Conservation (phyloP, 2,797 vertebrate species). For the Peromyscus nudipes region DNA sequence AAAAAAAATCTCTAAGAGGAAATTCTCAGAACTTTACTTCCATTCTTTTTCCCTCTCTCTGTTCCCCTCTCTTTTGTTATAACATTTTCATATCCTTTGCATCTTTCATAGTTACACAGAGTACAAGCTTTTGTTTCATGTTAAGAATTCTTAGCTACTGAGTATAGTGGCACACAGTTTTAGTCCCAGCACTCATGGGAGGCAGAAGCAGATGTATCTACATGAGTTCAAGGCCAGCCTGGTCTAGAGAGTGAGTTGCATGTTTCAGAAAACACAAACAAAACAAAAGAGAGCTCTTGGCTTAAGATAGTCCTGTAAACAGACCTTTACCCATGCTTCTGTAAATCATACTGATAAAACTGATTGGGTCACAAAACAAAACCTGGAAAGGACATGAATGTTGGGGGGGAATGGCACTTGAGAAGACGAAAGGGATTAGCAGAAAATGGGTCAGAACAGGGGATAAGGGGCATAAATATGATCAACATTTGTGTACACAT, state of each 20-base stretch:
- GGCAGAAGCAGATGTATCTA: not conserved
- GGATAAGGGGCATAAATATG: not conserved
- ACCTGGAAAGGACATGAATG: not conserved
- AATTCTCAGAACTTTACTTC: not conserved
- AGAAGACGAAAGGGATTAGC: not conserved
- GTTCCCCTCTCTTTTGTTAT: not conserved
- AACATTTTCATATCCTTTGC: constrained; percentile 54
- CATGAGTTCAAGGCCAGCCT: not conserved
- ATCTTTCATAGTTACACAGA: constrained; percentile 47
- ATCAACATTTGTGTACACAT: not conserved
- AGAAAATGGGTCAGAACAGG: not conserved
- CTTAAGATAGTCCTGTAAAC: not conserved
- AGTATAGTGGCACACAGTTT: not conserved
- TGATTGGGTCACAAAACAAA: not conserved
- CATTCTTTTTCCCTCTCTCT: not conserved
- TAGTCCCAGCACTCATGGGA: not conserved
- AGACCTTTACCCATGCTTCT: not conserved
- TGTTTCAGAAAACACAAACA: not conserved
- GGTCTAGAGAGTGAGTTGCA: not conserved
- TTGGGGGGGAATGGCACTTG: not conserved
- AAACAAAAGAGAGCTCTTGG: not conserved
- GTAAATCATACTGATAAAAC: not conserved
- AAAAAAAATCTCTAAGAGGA: not conserved
- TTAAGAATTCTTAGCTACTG: not conserved
- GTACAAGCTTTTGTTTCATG: constrained; percentile 44